phyloP scores from a whole-genome alignment of 2,888 invertebrate species.

The Phaonia tiefii region DNA sequence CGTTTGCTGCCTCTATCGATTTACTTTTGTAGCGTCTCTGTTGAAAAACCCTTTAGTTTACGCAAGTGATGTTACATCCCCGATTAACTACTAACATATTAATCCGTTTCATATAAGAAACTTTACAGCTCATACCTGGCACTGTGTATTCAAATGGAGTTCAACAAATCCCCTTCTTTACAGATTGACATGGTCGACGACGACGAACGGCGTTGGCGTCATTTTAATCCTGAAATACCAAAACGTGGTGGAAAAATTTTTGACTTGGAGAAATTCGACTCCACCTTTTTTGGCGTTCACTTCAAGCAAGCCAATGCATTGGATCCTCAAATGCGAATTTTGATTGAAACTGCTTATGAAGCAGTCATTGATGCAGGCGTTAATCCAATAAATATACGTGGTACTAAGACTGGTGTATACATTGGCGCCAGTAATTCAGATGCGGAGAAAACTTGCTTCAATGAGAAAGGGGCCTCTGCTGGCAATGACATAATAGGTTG shows the following conservation, averaged over 20 bases:
- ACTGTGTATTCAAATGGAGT: no score
- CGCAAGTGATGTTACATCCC: no score
- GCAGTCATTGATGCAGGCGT: conserved; percentile 88
- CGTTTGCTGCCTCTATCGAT: no score
- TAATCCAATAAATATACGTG: conserved; percentile 85
- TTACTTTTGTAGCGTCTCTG: no score
- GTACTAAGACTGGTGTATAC: conserved; percentile 87
- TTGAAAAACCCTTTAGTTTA: no score
- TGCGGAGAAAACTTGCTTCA: conserved; percentile 86
- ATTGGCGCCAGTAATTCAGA: conserved; percentile 88
- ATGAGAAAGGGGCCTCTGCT: conserved; percentile 83
- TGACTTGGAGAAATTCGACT: conserved; percentile 87
- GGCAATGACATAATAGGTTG: conserved; percentile 82
- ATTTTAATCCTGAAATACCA: conserved; percentile 87
- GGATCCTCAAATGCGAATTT: conserved; percentile 89
- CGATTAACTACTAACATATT: no score
- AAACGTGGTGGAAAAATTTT: conserved; percentile 87
- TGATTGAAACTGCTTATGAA: conserved; percentile 90
- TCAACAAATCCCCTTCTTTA: background rate
- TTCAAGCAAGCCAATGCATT: conserved; percentile 88
- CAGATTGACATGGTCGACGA: conserved; percentile 91
- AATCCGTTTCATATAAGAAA: no score
- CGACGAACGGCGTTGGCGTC: conserved; percentile 88
- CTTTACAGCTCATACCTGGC: no score
- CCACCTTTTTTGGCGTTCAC: conserved; percentile 88